Base-by-base conservation (phyloP, 2,888 invertebrate genomes). In the Eutolmus rufibarbis region DNA sequence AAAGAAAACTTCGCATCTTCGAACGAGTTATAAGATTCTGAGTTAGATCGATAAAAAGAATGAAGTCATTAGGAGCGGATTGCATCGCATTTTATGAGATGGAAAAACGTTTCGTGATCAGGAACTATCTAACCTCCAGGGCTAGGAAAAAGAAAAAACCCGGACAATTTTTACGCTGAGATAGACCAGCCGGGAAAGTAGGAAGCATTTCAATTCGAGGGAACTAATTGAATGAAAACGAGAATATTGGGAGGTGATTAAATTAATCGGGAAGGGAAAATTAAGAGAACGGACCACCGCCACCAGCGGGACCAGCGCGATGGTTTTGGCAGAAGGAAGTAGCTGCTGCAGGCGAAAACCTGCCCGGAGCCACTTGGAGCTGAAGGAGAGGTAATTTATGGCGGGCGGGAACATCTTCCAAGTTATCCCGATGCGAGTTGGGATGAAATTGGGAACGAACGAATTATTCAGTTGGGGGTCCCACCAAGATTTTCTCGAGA, bases 211-310 rank as follows among this genome's bases (percentile, higher is more conserved):
- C 46, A 40, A 43, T 78, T 43, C 40, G 23, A 23, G 23, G 37
- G 46, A 78, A 43, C 78, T 43, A 78, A 78, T 78, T 78, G 78
- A 78, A 78, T 46, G 43, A 78, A 78, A 78, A 78, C 28, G 78
- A 78, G 78, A 78, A 78, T 78, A 78, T 78, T 43, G 43, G 78
- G 78, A 46, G 78, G 19, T 78, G 46, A 78, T 78, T 78, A 43
- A 78, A 43, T 40, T 78, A 78, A 78, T 78, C 37, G 78, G 78
- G 19, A 23, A 46, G 78, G 46, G 78, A 78, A 78, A 78, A 78
- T 43, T 78, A 76, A 76, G 78, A 78, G 76, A 76, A 76, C 9
- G 76, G 40, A 76, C 34, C 34, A 37, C 16, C 37, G 57, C 57
- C 37, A 37, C 40, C 12, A 66, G 28, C 12, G 23, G 12, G 4